Evolutionary conservation across 2,888 invertebrate genomes (phyloP).

Genomic region (Steromphala cineraria): DNA sequence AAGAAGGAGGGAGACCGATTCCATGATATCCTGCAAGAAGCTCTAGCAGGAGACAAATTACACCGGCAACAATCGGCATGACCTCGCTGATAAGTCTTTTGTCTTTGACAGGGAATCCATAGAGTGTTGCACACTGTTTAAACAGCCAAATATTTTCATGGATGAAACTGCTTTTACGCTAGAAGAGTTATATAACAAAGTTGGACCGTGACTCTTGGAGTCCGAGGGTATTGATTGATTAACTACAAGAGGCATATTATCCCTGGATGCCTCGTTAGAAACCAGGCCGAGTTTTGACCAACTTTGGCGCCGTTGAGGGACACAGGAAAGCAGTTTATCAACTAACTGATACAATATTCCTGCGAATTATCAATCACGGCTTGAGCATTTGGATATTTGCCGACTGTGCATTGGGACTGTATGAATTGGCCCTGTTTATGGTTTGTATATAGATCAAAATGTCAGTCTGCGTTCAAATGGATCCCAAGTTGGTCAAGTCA

Average conservation of each 20-base stretch:
- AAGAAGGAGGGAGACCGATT: neutral
- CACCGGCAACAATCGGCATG: neutral
- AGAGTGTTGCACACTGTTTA: neutral
- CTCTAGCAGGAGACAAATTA: neutral
- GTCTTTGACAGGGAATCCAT: slow-evolving; percentile 10
- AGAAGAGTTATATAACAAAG: neutral
- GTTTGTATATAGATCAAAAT: neutral
- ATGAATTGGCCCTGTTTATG: neutral
- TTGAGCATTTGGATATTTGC: neutral
- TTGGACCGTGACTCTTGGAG: neutral
- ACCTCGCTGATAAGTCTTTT: slow-evolving; percentile 7
- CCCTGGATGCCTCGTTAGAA: slow-evolving; percentile 2
- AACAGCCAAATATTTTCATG: neutral
- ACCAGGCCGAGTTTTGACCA: neutral
- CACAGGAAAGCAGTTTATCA: neutral
- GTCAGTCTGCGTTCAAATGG: neutral
- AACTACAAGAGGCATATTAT: slow-evolving; percentile 2
- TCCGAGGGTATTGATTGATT: neutral
- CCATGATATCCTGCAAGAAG: neutral
- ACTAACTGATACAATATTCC: neutral
- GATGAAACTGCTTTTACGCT: neutral
- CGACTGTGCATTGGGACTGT: neutral
- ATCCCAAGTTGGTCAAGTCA: neutral
- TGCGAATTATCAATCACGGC: neutral
- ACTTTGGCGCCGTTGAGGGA: neutral